Evolutionary conservation across 1,140 invertebrate genomes (phyloP).

Genomic region (Drosophila erecta): DNA sequence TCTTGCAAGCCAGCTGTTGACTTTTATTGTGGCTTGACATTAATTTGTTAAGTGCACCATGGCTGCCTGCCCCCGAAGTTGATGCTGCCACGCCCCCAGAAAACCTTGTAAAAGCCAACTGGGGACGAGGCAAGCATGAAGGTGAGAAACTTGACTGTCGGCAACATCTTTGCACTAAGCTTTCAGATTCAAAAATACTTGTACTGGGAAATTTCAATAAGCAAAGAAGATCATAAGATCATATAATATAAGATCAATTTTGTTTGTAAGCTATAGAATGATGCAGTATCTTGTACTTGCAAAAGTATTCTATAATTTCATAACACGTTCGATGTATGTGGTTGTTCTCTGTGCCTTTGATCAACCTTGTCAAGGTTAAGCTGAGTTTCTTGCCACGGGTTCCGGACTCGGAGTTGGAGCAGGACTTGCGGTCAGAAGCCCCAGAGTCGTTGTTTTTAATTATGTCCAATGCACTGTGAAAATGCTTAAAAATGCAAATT

Average conservation of each 20-base stretch:
- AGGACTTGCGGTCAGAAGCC: slow-evolving; percentile 5
- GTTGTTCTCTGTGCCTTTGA: neutral
- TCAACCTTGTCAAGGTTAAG: neutral
- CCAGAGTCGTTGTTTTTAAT: slow-evolving; percentile 55
- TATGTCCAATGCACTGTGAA: slow-evolving; percentile 76
- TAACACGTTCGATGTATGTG: too few species aligned
- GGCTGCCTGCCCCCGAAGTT: slow-evolving; percentile 23
- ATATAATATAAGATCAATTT: too few species aligned
- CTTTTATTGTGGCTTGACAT: slow-evolving; percentile 83
- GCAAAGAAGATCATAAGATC: too few species aligned
- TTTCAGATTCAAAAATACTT: neutral
- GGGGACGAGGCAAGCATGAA: slow-evolving; percentile 40
- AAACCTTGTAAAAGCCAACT: slow-evolving; percentile 40
- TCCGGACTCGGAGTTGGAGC: neutral
- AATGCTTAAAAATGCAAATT: slow-evolving; percentile 82
- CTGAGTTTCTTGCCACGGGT: neutral
- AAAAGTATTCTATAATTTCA: too few species aligned
- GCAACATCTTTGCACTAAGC: slow-evolving; percentile 3
- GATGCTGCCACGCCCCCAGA: slow-evolving; percentile 5
- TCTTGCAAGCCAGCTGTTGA: slow-evolving; percentile 71
- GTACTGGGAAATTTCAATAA: too few species aligned
- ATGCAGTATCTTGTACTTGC: too few species aligned
- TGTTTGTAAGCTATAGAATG: too few species aligned
- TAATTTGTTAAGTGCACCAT: slow-evolving; percentile 80
- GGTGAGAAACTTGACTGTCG: slow-evolving; percentile 37